These are phyloP conservation scores for Odontomyia ornata DNA, from an alignment of 2,888 invertebrate species.

Conservation along the genomic window DNA sequence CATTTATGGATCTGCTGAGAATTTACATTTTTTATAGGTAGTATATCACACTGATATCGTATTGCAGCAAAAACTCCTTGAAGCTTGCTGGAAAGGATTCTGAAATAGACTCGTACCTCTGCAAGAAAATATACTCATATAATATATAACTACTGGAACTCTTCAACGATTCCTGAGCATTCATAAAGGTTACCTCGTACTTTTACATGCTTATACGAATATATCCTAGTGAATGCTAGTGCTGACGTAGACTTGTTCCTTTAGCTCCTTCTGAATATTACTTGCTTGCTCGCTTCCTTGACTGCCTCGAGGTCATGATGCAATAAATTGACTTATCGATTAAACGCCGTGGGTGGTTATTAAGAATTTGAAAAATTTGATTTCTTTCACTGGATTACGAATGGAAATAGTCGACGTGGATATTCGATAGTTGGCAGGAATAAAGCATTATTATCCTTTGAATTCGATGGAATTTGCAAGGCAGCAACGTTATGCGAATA, in stretches of 20 bases:
- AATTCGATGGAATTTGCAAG: background rate
- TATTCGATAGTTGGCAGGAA: slow-evolving; percentile 16
- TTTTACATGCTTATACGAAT: too few relatives aligned
- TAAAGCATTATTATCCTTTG: background rate
- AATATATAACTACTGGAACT: too few relatives aligned
- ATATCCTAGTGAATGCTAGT: too few relatives aligned
- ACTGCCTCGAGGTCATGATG: slow-evolving; percentile 32
- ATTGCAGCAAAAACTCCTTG: background rate
- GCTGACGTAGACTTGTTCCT: too few relatives aligned
- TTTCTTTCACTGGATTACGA: slow-evolving; percentile 28
- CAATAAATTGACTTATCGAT: slow-evolving; percentile 49
- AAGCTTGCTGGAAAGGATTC: too few relatives aligned
- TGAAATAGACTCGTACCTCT: too few relatives aligned
- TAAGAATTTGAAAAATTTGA: slow-evolving; percentile 44
- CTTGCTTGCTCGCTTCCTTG: slow-evolving; percentile 27
- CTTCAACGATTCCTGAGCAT: too few relatives aligned
- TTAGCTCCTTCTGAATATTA: too few relatives aligned
- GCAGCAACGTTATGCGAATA: background rate
- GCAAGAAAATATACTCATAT: too few relatives aligned
- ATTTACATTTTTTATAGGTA: slow-evolving; percentile 46
- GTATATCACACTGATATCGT: background rate
- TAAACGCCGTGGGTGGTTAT: slow-evolving; percentile 44
- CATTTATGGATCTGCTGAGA: slow-evolving; percentile 46
- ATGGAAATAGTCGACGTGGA: background rate
- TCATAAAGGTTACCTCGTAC: too few relatives aligned